Conservation (phyloP, 2,888 invertebrate genomes). For the Macrosiphum euphorbiae region DNA sequence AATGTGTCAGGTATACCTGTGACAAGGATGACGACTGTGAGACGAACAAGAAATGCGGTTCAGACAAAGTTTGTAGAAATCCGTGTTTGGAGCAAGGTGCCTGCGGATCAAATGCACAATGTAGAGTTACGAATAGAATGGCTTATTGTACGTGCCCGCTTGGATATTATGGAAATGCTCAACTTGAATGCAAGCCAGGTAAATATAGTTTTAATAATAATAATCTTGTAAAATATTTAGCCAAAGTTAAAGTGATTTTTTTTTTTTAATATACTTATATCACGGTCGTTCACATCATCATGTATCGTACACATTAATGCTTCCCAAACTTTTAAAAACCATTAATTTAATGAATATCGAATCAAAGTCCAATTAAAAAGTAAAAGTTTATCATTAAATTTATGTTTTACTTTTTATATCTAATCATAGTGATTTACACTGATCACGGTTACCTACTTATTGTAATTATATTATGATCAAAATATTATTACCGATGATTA, state of each 20-base stretch:
- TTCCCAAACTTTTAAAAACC: not conserved
- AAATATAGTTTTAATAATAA: constrained; percentile 58
- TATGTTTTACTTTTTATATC: not conserved
- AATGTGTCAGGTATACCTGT: constrained; percentile 79
- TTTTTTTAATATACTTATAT: not conserved
- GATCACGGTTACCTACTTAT: not conserved
- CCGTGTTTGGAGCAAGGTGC: constrained; percentile 83
- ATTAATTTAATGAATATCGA: not conserved
- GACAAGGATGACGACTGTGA: constrained; percentile 83
- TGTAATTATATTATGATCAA: not conserved
- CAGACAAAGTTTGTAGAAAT: constrained; percentile 82
- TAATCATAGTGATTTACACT: not conserved
- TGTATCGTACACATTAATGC: not conserved
- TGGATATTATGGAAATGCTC: constrained; percentile 80
- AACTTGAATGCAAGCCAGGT: constrained; percentile 78
- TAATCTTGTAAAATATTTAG: not conserved
- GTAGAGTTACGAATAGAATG: constrained; percentile 81
- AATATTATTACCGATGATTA: not conserved
- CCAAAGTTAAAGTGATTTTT: not conserved
- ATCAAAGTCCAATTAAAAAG: not conserved
- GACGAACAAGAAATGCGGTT: constrained; percentile 80
- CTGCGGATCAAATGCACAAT: constrained; percentile 88
- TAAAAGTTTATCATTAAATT: constrained; percentile 27
- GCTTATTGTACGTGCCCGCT: constrained; percentile 85
- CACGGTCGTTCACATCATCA: not conserved